Conservation (phyloP, 2,888 invertebrate genomes). For the Agrotis exclamationis region DNA sequence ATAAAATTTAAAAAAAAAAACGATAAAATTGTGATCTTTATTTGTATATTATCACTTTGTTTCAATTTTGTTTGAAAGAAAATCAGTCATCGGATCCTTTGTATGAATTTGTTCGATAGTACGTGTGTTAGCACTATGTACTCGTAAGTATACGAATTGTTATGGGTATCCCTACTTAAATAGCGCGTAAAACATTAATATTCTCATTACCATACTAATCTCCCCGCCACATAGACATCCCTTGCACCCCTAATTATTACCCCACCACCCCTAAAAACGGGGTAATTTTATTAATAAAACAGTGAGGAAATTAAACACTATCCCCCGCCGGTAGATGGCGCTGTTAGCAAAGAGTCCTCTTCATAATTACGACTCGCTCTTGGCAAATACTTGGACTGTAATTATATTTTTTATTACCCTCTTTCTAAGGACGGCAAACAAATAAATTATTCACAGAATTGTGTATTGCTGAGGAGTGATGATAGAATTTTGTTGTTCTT, state of each 20-base stretch:
- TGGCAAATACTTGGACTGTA: constrained; percentile 80
- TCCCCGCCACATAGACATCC: constrained; percentile 38
- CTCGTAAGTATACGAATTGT: background rate
- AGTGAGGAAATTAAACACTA: constrained; percentile 79
- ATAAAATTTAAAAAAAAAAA: too few relatives aligned
- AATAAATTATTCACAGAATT: constrained; percentile 57
- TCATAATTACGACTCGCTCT: constrained; percentile 79
- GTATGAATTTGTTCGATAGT: too few relatives aligned
- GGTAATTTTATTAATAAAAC: constrained; percentile 87
- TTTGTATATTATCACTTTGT: too few relatives aligned
- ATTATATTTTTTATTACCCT: constrained; percentile 78
- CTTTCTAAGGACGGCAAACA: constrained; percentile 62
- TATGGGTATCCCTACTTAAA: background rate
- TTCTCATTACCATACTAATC: constrained; percentile 39
- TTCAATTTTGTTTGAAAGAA: too few relatives aligned
- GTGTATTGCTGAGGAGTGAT: constrained; percentile 23
- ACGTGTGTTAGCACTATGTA: too few relatives aligned
- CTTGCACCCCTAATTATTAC: constrained; percentile 81
- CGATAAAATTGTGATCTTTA: too few relatives aligned
- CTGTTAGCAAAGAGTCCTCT: constrained; percentile 68
- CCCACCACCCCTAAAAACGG: constrained; percentile 82
- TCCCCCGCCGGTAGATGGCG: constrained; percentile 67
- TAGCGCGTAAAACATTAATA: constrained; percentile 21
- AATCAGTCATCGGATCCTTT: too few relatives aligned
- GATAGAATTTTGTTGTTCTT: constrained; percentile 7